Base-by-base conservation (phyloP, 2,888 invertebrate species). In the Ectobius pallidus region DNA sequence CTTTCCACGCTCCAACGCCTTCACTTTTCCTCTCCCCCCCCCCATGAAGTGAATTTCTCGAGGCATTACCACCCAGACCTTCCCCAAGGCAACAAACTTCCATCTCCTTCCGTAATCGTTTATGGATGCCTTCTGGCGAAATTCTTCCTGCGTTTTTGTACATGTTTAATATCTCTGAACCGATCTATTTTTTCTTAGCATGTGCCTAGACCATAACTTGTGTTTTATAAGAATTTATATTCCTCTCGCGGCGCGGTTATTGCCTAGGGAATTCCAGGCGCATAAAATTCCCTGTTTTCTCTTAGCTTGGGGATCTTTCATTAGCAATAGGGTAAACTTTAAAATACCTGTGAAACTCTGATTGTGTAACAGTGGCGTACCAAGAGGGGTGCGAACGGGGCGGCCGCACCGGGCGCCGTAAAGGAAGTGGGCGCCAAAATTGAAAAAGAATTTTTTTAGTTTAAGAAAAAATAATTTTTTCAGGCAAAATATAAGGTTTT, bases 151-250 rank as follows among this genome's bases (percentile, higher is more conserved):
- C 34, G n/a, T 30, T 30, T 55, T 58, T 58, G n/a, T 58, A 55
- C 22, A 55, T 27, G 30, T 3, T 55, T 25, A 6, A 30, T 30
- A 58, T 32, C 30, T 58, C 30, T 58, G 30, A 32, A 27, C 58
- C 32, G n/a, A 58, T 58, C 58, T 58, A 58, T 30, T 58, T 58
- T 58, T 32, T 58, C 58, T n/a, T 32, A 30, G 30, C 58, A 58
- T 25, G 58, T 30, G 30, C 27, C 6, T n/a, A 25, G 1, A 32
- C 18, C 30, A n/a, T 58, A 16, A 16, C 27, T 46, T n/a, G 2
- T 30, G 14, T 58, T 58, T 58, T 30, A n/a, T 3, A 4, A 30
- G 58, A 34, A 7, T 52, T 25, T 22, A 52, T 55, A 55, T 55
- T 14, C 58, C 30, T 14, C n/a, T n/a, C n/a, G n/a, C n/a, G n/a